Conservation (phyloP, 2,888 invertebrate genomes). For the Desoria tigrina region DNA sequence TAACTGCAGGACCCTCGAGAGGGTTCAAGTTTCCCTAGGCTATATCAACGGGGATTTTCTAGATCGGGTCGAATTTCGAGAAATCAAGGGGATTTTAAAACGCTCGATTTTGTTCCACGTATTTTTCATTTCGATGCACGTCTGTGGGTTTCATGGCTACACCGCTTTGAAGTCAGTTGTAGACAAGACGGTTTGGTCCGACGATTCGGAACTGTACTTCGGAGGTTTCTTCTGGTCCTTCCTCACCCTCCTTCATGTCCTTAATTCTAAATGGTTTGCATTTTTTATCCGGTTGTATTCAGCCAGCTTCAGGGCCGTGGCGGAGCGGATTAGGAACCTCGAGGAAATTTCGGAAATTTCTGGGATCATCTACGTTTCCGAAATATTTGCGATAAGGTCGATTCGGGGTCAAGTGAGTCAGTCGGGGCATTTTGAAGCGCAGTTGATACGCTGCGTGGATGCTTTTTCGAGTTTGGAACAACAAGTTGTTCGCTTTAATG, state of each 20-base stretch:
- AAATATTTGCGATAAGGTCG: neutral
- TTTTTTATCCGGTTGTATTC: constrained; percentile 6
- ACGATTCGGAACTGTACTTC: neutral
- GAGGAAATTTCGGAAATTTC: neutral
- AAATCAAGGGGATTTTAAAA: neutral
- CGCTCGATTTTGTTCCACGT: neutral
- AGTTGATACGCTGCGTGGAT: constrained; percentile 2
- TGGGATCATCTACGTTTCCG: constrained; percentile 7
- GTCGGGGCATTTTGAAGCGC: neutral
- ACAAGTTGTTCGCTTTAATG: constrained; percentile 25
- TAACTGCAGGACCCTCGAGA: neutral
- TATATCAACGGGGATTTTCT: neutral
- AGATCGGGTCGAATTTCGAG: neutral
- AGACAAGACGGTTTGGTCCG: neutral
- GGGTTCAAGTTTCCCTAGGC: neutral
- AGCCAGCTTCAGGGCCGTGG: neutral
- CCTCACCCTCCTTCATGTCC: neutral
- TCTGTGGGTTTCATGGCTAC: neutral
- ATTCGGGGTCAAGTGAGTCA: neutral
- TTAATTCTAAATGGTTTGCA: constrained; percentile 6
- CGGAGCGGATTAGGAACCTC: neutral
- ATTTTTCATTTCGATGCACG: neutral
- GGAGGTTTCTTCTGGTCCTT: constrained; percentile 1
- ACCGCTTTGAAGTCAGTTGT: neutral
- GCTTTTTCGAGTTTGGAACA: constrained; percentile 2